Evolutionary conservation across 2,888 invertebrate genomes (phyloP), one percentile per base, ranked within the genome.

Genomic region (Atherix ibis): DNA sequence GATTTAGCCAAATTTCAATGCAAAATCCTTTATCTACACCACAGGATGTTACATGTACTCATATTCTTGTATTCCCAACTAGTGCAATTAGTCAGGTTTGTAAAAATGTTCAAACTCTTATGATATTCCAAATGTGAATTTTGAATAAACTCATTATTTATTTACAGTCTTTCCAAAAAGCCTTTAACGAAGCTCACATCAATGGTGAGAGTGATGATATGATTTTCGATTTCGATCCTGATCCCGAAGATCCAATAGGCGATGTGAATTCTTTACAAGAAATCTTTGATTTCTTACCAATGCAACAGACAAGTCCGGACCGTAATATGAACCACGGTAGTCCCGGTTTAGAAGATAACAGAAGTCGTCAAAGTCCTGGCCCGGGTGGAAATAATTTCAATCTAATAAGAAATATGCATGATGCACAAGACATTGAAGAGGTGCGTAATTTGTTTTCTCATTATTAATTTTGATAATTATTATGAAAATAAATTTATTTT

Each of bases 31-130:
- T 97, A 49, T 85, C 87, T 48, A 97, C 97, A 39, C 97, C 97
- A 5, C 76, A 91, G 43, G 97, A 98, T 64, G 88, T 92, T 42
- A 85, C 91, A 37, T 88, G 88, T 58, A 97, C 97, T 39, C 98
- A 98, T 58, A 97, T 98, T 46, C 73, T 98, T 47, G 97, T 97
- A 46, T 97, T 98, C 65, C 97, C 97, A 32, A 97, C 94, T 26
- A 94, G 88, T 40, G 91, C 92, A 27, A 87, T 87, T 37, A 87
- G 91, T 38, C 87, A 87, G 73, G 82, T 82, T 55, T 48, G 50
- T 41, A 16, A 10, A 3, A 14, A 29, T 27, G n/a, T 16, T 27
- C 10, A n/a, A 30, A 18, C 24, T 31, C 22, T 16, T 17, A 9
- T 27, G 24, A 14, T 13, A 3, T 19, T 2, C 15, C 18, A 4